These are phyloP conservation scores for Papilio xuthus DNA, from an alignment of 1,140 invertebrate genomes.

Conservation along the genomic window DNA sequence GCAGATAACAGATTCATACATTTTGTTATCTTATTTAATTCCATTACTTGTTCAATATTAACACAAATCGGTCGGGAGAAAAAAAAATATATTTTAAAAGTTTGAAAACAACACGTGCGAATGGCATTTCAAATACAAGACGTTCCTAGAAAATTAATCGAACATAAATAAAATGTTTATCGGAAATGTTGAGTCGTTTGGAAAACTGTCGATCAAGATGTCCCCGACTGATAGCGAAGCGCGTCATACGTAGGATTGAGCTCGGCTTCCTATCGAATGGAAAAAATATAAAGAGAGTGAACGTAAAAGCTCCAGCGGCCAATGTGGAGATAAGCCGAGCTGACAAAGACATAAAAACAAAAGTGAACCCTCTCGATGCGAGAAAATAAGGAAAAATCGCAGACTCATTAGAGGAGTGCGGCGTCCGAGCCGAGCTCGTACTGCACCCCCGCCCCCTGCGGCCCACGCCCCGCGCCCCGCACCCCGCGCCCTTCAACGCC, in stretches of 20 bases:
- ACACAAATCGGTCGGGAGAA: no score
- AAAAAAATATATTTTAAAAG: no score
- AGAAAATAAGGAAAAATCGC: slow-evolving; percentile 35
- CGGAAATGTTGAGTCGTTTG: not conserved
- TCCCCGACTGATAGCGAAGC: not conserved
- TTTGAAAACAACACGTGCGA: no score
- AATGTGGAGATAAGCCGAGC: slow-evolving; percentile 30
- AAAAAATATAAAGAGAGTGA: slow-evolving; percentile 14
- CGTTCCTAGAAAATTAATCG: not conserved
- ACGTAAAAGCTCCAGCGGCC: slow-evolving; percentile 18
- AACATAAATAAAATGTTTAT: not conserved
- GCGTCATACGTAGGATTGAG: not conserved
- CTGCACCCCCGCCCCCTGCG: not conserved
- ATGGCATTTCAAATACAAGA: no score
- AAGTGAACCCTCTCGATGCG: slow-evolving; percentile 33
- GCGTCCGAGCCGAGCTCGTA: slow-evolving; percentile 9
- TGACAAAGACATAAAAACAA: slow-evolving; percentile 33
- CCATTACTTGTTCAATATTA: no score
- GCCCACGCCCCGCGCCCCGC: no score
- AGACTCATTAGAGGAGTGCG: slow-evolving; percentile 35
- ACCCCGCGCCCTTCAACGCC: not conserved
- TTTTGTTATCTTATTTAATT: no score
- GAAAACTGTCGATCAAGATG: slow-evolving; percentile 13
- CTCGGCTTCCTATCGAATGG: not conserved
- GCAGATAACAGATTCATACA: no score